Evolutionary conservation across 2,113 vertebrate genomes (phyloP), one percentile per base, ranked within the genome.

Genomic region (Anthoscopus minutus): DNA sequence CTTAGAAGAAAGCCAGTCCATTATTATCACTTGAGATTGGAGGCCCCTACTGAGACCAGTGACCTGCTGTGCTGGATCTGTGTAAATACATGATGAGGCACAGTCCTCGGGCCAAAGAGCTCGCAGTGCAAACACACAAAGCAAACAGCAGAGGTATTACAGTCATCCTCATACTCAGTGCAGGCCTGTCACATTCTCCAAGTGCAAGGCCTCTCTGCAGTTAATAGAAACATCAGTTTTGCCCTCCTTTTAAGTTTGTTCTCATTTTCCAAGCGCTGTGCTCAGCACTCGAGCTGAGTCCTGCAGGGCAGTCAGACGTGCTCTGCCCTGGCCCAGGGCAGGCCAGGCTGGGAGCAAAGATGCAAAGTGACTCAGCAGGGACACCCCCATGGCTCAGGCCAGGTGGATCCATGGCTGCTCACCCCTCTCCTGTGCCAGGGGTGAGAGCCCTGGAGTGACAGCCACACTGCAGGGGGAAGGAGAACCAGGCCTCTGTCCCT

Each of bases 1-100:
- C 60, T 72, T 66, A 95, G 61, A 94, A 74, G 53, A 94, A 95
- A 90, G 81, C 57, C 83, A 93, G 86, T 93, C 89, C 86, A 82
- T 96, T 91, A 95, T 91, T 94, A 93, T 83, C 91, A 76, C 58
- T 95, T 91, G 91, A 92, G 92, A 88, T 66, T 84, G 87, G 73
- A 91, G 78, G 78, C 82, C 45, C 61, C 88, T 77, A 58, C 78
- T 35, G 71, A 89, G 91, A 73, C 54, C 70, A 92, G 82, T 74
- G 90, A 94, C 94, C 93, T 0, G 54, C 92, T 96, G 86, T 35
- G 94, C 69, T 90, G 57, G 90, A 92, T 90, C 82, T 95, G 53
- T 86, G 93, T 78, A 95, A 94, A 96, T 67, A 96, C 69, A 86
- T 3, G 90, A 90, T 61, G 88, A 96, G 90, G 91, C 67, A 86